phyloP scores from a whole-genome alignment of 2,888 invertebrate genomes.

The Lasioglossum morio region DNA sequence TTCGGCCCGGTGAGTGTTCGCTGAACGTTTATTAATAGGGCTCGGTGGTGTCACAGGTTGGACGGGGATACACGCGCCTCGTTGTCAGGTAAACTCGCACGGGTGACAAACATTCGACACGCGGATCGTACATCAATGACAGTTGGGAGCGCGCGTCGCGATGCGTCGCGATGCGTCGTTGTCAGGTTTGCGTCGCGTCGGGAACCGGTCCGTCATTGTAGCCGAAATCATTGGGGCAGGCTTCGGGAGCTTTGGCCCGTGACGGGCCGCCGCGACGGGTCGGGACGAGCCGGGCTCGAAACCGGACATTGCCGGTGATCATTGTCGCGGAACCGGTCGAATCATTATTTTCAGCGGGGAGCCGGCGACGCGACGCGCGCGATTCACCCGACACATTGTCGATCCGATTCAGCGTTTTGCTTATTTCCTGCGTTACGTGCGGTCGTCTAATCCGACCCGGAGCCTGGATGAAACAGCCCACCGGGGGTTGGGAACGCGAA shows the following conservation, averaged over 20 bases:
- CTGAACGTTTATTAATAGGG: slow-evolving; percentile 26
- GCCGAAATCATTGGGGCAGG: slow-evolving; percentile 48
- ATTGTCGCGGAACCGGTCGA: slow-evolving; percentile 47
- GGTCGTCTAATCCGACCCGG: slow-evolving; percentile 36
- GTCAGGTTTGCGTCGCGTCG: slow-evolving; percentile 9
- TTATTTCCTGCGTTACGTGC: slow-evolving; percentile 46
- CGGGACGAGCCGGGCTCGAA: neutral
- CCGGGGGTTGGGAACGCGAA: slow-evolving; percentile 28
- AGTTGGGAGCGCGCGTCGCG: slow-evolving; percentile 23
- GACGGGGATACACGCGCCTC: slow-evolving; percentile 1
- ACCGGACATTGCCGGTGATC: slow-evolving; percentile 40
- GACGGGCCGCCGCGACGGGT: slow-evolving; percentile 1
- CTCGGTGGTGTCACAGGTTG: neutral
- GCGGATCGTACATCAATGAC: slow-evolving; percentile 48
- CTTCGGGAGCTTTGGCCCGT: slow-evolving; percentile 31
- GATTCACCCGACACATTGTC: slow-evolving; percentile 25
- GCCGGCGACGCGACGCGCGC: neutral
- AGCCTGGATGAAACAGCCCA: slow-evolving; percentile 13
- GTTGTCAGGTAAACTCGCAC: slow-evolving; percentile 4
- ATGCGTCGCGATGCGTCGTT: slow-evolving; percentile 31
- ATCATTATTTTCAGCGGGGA: slow-evolving; percentile 53
- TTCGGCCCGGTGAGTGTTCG: slow-evolving; percentile 97
- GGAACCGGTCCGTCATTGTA: slow-evolving; percentile 29
- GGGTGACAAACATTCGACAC: slow-evolving; percentile 46
- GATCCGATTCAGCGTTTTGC: slow-evolving; percentile 58